Evolutionary conservation across 2,797 vertebrate species (phyloP), one percentile per base, ranked within the genome.

Genomic region (Lepidocolaptes lacrymiger): DNA sequence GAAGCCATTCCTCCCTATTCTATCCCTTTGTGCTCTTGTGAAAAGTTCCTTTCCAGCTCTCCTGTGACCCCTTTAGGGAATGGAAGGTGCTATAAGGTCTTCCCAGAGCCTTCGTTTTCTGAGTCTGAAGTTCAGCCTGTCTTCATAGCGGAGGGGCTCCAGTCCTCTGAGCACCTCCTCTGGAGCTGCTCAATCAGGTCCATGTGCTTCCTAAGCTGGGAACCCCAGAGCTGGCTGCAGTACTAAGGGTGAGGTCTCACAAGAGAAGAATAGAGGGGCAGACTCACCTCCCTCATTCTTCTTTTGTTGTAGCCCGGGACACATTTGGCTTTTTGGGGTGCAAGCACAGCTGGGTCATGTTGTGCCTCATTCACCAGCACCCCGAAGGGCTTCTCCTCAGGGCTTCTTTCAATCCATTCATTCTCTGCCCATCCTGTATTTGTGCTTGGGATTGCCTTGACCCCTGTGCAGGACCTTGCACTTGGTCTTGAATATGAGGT

Each of bases 1-100:
- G 24, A 72, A 10, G 28, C 10, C 20, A 14, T 46, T 71, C 2
- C 24, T 10, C 21, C n/a, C 39, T 39, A 30, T 46, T 5, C 30
- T 27, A 20, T 34, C 0, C 0, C 24, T 71, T 34, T 17, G 26
- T 71, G 14, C 10, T 3, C 1, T 16, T 44, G 14, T 39, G 44
- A 30, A 9, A 71, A 64, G 17, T 46, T 8, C 26, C 8, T 89
- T 44, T 52, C 22, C 36, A 28, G 12, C 59, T 28, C 10, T 68
- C 15, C 32, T 0, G 0, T 28, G 48, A 14, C 41, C 15, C 7
- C 20, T 64, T 64, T 46, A 26, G 37, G 66, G 13, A 8, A 27
- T 52, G 28, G 10, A 59, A 66, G 21, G 15, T 19, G 44, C n/a
- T 34, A 13, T 6, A 58, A 39, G 2, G 2, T 19, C 14, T 77